phyloP scores from a whole-genome alignment of 2,888 invertebrate genomes.

The Mesoligia furuncula region DNA sequence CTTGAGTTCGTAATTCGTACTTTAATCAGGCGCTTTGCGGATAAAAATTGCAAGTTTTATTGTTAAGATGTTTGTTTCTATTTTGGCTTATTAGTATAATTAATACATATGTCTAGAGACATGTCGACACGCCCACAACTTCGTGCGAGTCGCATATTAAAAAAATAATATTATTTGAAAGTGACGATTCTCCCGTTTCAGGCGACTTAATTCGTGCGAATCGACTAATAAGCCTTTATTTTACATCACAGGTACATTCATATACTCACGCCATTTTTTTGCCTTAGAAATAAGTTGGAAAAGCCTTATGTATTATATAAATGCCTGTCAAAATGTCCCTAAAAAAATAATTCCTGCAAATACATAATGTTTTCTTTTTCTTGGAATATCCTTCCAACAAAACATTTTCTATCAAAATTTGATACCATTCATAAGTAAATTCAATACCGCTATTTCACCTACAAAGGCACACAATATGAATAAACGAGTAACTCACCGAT shows the following conservation, averaged over 20 bases:
- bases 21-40: slow-evolving; percentile 45
- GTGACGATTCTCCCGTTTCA: neutral
- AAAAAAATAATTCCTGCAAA: neutral
- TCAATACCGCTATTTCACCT: slow-evolving; percentile 15
- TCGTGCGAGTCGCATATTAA: no score
- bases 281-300: neutral
- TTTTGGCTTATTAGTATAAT: neutral
- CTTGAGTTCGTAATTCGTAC: slow-evolving; percentile 51
- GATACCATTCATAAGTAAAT: slow-evolving; percentile 29
- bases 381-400: neutral
- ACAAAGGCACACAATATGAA: slow-evolving; percentile 31
- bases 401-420: slow-evolving; percentile 12
- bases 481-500: slow-evolving; percentile 19
- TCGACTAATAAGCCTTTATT: neutral
- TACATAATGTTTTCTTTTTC: slow-evolving; percentile 1
- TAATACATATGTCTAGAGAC: neutral
- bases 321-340: neutral
- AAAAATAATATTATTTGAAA: neutral
- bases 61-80: slow-evolving; percentile 13
- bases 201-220: neutral
- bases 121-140: neutral
- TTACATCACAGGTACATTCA: no score
- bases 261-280: neutral
- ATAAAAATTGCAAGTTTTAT: slow-evolving; percentile 38
- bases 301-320: neutral